Evolutionary conservation across 2,113 vertebrate species (phyloP), one percentile per base, ranked within the genome.

Genomic region (Cottus gobio): DNA sequence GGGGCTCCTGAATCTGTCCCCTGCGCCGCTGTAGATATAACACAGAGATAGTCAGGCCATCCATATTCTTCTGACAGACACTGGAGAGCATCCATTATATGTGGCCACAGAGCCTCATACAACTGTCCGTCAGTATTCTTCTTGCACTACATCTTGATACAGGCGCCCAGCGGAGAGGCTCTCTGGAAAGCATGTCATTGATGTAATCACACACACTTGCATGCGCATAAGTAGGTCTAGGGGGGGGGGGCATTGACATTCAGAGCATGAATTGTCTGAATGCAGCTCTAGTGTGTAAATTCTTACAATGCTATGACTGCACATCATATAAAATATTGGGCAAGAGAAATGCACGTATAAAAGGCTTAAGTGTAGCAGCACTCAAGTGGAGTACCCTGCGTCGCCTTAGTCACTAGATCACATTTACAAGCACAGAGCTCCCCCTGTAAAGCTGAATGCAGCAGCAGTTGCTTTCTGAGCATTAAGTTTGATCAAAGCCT

Each of bases 401-500:
- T 42, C 44, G 65, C 52, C 42, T 83, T 26, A 77, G 77, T 81
- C 78, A 63, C 82, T 72, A 79, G 67, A 85, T 71, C 71, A 37
- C 69, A 78, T 82, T 79, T 50, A 67, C 61, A 61, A 77, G 82
- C 68, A 28, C 71, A 58, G 61, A 24, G 24, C 63, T 2, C 20
- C 52, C 58, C 36, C 63, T 71, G 24, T 66, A 39, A 44, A 44
- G 39, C 44, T 24, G 44, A 74, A 83, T 50, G 71, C 85, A 77
- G 84, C 85, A 77, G 84, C 85, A 18, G 83, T 89, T 77, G 70
- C 77, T 88, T 81, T 80, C 76, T 39, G 75, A 69, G 83, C 73
- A 74, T 90, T 89, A 85, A 74, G 78, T 92, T 86, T 91, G 84
- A 93, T 93, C 92, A 91, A 92, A 91, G 89, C 73, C 89, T 86